Evolutionary conservation across 2,113 vertebrate genomes (phyloP).

Genomic region (Lophotis ruficrista): DNA sequence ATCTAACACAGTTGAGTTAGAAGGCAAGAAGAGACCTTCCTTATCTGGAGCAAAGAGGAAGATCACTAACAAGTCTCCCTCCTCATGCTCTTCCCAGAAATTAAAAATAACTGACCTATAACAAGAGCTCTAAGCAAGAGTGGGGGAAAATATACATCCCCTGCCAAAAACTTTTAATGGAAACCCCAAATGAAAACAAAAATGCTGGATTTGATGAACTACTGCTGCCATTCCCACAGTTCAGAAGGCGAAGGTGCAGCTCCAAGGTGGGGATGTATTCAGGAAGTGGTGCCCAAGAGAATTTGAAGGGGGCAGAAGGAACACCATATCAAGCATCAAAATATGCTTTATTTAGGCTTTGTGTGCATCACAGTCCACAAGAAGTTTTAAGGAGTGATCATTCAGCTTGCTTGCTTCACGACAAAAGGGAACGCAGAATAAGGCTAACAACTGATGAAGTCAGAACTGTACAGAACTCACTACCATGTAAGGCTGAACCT

Average conservation of each 20-base stretch:
- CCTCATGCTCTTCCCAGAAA: background rate
- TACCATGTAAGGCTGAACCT: background rate
- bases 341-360: background rate
- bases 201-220: background rate
- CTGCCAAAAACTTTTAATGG: background rate
- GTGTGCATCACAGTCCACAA: background rate
- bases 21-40: background rate
- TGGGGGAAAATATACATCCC: accelerated
- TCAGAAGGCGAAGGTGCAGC: background rate
- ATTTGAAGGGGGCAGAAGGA: background rate
- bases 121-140: background rate
- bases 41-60: background rate
- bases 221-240: background rate
- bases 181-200: background rate
- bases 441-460: background rate
- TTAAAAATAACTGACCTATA: background rate
- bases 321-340: background rate
- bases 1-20: background rate
- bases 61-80: background rate
- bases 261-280: background rate
- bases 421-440: background rate
- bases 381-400: background rate
- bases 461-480: background rate
- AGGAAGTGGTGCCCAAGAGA: background rate
- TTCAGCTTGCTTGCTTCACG: background rate